Conservation (phyloP, 2,797 vertebrate genomes). For the Sphenopsis melanotis region DNA sequence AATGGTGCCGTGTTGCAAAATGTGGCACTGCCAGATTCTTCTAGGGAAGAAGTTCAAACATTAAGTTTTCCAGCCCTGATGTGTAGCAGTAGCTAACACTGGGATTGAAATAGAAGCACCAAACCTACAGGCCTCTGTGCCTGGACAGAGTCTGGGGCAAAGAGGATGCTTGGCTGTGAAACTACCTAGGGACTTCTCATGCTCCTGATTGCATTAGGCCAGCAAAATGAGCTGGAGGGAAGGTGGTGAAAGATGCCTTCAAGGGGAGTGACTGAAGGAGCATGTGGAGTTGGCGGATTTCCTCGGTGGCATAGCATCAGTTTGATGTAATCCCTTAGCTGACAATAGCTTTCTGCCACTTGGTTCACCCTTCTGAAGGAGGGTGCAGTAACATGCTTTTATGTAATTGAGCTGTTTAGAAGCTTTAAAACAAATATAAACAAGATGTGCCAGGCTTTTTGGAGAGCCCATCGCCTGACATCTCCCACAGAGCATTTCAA, state of each 20-base stretch:
- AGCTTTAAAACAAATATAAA: constrained; percentile 27
- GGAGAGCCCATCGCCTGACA: neutral
- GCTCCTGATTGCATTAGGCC: neutral
- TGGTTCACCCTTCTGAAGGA: neutral
- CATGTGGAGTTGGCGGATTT: neutral
- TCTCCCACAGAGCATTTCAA: constrained; percentile 5
- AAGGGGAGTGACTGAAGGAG: neutral
- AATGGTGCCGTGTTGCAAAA: rapidly evolving
- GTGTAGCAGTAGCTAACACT: neutral
- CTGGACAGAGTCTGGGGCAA: neutral
- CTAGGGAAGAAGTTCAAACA: neutral
- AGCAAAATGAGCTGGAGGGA: neutral
- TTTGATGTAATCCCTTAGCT: constrained; percentile 14
- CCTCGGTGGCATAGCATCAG: neutral
- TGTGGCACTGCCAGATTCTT: neutral
- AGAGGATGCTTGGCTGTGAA: neutral
- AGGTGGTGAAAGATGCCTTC: neutral
- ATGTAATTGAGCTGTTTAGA: constrained; percentile 16
- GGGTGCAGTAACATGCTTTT: neutral
- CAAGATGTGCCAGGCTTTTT: neutral
- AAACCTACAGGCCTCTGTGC: neutral
- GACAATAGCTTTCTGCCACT: neutral
- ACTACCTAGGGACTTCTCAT: neutral
- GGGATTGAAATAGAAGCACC: neutral
- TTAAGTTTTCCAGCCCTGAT: neutral